A percentile compares a stretch with the other conserved stretches of the same genome.
Evolutionary conservation across 1,140 invertebrate genomes (phyloP).

Genomic region (Rhyzopertha dominica): DNA sequence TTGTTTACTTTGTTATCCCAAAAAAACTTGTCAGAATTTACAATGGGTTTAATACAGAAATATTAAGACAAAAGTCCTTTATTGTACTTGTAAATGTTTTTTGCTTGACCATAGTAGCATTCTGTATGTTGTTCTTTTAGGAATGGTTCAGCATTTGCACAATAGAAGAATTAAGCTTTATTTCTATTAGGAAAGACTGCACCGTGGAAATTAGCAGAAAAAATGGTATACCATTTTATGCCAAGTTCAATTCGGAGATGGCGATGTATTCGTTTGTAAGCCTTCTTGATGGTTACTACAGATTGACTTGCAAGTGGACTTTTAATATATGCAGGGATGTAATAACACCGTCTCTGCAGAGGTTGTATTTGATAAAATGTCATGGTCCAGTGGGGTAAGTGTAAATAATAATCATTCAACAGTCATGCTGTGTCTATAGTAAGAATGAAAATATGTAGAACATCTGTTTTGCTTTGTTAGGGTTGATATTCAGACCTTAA

Average conservation of each 20-base stretch:
- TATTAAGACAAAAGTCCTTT: conserved; percentile 1
- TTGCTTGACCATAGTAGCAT: too few relatives aligned
- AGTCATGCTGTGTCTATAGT: too few relatives aligned
- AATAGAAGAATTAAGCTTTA: conserved; percentile 76
- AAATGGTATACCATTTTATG: conserved; percentile 71
- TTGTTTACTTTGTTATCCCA: too few relatives aligned
- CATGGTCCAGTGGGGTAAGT: conserved; percentile 74
- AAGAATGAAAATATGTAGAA: too few relatives aligned
- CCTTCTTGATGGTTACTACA: conserved; percentile 81
- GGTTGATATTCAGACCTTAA: too few relatives aligned
- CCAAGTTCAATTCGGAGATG: conserved; percentile 59
- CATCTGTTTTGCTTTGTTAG: too few relatives aligned
- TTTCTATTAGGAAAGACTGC: conserved; percentile 64
- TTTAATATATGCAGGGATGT: conserved; percentile 81
- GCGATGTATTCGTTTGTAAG: conserved; percentile 76
- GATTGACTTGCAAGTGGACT: conserved; percentile 82
- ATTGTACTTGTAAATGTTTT: conserved; percentile 1
- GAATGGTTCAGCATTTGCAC: conserved; percentile 70
- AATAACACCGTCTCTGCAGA: conserved; percentile 67
- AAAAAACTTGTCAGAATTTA: too few relatives aligned
- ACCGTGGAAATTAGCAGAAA: conserved; percentile 72
- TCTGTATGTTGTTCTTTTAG: conserved; percentile 21
- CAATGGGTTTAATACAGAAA: too few relatives aligned
- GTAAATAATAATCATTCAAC: too few relatives aligned
- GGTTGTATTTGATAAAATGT: conserved; percentile 68